These are phyloP conservation scores for Calliscelio sp. DNA, from an alignment of 2,888 invertebrate species.

Conservation along the genomic window DNA sequence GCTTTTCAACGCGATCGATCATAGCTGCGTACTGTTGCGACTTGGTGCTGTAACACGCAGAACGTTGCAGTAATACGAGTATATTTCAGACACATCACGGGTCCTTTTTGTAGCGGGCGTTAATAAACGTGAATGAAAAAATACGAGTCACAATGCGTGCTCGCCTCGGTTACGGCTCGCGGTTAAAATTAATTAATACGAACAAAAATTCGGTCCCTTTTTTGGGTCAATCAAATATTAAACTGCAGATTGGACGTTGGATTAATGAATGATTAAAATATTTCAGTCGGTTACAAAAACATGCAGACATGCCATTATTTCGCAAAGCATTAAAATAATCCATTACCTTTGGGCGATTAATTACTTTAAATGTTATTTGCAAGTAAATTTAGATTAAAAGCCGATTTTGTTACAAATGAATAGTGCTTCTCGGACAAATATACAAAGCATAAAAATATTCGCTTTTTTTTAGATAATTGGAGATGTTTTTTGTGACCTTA, in stretches of 20 bases:
- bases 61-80: conserved; percentile 29
- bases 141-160: conserved; percentile 18
- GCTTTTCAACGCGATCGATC: no score
- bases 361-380: no score
- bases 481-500: no score
- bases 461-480: no score
- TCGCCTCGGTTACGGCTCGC: background rate
- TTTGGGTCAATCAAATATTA: conserved; percentile 25
- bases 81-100: conserved; percentile 27
- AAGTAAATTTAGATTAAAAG: no score
- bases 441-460: no score
- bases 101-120: conserved; percentile 3
- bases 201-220: conserved; percentile 32
- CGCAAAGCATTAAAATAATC: no score
- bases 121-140: conserved; percentile 52
- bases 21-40: no score
- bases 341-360: no score
- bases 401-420: no score
- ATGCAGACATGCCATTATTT: no score
- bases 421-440: no score
- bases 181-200: conserved; percentile 25
- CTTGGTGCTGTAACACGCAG: conserved; percentile 16
- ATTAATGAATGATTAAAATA: conserved; percentile 13
- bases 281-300: background rate
- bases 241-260: conserved; percentile 3